Evolutionary conservation across 2,797 vertebrate species (phyloP).

Genomic region (Coccyzus lansbergi): DNA sequence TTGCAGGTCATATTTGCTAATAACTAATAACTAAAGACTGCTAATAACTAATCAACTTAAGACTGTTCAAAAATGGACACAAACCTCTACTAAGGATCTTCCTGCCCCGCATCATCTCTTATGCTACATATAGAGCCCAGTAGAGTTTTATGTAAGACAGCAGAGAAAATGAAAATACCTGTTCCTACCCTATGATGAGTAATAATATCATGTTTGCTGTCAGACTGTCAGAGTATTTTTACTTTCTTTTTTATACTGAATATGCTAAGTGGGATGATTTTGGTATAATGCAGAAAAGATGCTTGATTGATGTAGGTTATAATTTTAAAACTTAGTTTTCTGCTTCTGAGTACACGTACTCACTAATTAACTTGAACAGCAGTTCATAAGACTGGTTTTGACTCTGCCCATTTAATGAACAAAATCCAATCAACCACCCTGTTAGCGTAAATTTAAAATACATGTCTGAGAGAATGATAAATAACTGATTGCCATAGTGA

Average conservation of each 20-base stretch:
- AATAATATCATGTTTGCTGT: neutral
- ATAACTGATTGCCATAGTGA: constrained; percentile 66
- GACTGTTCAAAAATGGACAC: neutral
- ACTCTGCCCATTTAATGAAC: constrained; percentile 74
- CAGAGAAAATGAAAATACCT: neutral
- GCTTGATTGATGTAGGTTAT: constrained; percentile 52
- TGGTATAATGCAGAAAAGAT: constrained; percentile 36
- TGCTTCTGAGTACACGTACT: constrained; percentile 47
- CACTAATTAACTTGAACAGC: constrained; percentile 70
- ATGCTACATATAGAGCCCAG: neutral
- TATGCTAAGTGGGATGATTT: constrained; percentile 37
- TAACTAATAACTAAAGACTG: neutral
- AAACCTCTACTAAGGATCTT: neutral
- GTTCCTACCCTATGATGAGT: neutral
- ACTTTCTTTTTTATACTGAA: neutral
- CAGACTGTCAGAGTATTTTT: neutral
- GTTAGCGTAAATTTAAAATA: constrained; percentile 74
- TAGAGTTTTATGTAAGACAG: neutral
- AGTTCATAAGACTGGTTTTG: constrained; percentile 70
- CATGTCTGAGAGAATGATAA: constrained; percentile 70
- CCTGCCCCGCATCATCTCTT: neutral
- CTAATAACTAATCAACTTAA: neutral
- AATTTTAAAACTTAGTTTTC: constrained; percentile 68
- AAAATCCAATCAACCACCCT: constrained; percentile 76
- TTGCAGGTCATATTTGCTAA: neutral